Conservation (phyloP, 2,797 vertebrate genomes). For the Artibeus lituratus region DNA sequence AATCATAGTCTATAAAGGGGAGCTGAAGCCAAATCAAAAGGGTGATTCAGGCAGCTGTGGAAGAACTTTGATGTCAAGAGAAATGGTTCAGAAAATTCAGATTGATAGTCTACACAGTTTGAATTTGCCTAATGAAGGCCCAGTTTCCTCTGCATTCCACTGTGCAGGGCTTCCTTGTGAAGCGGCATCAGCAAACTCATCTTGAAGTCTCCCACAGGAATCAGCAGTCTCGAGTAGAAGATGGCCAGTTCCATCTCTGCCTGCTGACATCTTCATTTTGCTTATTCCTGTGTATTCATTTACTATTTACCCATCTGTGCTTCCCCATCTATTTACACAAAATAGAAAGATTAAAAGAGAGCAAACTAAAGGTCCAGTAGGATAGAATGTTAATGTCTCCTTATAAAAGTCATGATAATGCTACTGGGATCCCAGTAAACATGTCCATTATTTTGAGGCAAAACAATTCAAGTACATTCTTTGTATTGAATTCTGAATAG, state of each 20-base stretch:
- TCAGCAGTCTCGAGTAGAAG: background rate
- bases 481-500: conserved; percentile 12
- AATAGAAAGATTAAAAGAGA: background rate
- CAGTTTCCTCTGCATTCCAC: background rate
- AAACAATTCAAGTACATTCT: background rate
- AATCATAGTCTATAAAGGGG: background rate
- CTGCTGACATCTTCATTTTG: background rate
- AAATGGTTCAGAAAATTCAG: conserved; percentile 3
- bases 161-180: background rate
- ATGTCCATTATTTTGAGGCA: background rate
- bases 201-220: background rate
- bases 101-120: background rate
- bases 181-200: background rate
- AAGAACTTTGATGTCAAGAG: background rate
- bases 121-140: background rate
- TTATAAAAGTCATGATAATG: background rate
- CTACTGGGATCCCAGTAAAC: background rate
- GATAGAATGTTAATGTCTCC: background rate
- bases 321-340: background rate
- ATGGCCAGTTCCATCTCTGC: background rate
- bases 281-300: background rate
- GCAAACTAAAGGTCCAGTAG: background rate
- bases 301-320: background rate
- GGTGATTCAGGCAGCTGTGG: background rate
- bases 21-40: background rate